phyloP scores from a whole-genome alignment of 2,888 invertebrate species.

The Ophioninae sp. region DNA sequence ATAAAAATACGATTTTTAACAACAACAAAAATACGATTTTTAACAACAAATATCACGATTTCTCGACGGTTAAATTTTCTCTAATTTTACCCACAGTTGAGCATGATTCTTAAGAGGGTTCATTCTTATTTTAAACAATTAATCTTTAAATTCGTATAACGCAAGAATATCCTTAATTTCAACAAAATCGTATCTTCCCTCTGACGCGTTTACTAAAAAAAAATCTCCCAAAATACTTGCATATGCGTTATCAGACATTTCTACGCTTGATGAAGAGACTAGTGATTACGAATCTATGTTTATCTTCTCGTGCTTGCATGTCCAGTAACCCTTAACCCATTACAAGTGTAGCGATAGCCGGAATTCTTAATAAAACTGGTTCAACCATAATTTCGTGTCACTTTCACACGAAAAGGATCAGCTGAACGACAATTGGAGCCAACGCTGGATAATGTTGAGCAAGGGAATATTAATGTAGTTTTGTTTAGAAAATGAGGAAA shows the following conservation, averaged over 20 bases:
- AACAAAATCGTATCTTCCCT: background rate
- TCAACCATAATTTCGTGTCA: background rate
- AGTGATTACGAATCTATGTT: constrained; percentile 18
- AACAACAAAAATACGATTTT: too few species aligned
- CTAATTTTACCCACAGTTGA: too few species aligned
- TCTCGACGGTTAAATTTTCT: too few species aligned
- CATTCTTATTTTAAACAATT: too few species aligned
- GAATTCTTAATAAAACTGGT: too few species aligned
- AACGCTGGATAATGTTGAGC: too few species aligned
- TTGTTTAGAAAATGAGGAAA: too few species aligned
- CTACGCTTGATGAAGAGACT: background rate
- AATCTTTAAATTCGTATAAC: background rate
- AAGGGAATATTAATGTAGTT: too few species aligned
- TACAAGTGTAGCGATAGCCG: background rate
- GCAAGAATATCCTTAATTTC: background rate
- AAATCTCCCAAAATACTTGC: background rate
- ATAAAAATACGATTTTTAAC: too few species aligned
- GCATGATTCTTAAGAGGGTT: too few species aligned
- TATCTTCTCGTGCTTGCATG: constrained; percentile 4
- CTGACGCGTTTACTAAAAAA: constrained; percentile 3
- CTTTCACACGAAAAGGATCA: background rate
- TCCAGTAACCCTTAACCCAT: constrained; percentile 8
- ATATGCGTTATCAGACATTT: background rate
- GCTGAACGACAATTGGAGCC: background rate
- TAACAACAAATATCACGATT: too few species aligned